These are phyloP conservation scores for Plebejus anna DNA, from an alignment of 2,888 invertebrate species.

Conservation along the genomic window DNA sequence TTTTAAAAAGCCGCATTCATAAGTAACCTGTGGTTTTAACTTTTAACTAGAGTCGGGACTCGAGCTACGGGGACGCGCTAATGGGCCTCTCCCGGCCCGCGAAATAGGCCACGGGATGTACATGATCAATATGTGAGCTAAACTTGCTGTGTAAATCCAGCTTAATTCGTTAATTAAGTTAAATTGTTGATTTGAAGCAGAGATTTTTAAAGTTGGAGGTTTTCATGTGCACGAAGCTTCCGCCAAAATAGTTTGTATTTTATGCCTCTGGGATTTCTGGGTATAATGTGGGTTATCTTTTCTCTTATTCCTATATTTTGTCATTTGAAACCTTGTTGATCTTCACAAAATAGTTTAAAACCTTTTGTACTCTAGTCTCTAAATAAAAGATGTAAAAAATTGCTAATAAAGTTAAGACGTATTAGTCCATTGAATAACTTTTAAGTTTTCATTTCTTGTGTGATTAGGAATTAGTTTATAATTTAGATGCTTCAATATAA, in stretches of 20 bases:
- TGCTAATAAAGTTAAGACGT: too few relatives aligned
- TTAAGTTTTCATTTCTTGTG: too few relatives aligned
- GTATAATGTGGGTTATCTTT: too few relatives aligned
- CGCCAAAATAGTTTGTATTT: neutral
- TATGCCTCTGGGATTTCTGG: neutral
- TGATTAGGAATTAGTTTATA: neutral
- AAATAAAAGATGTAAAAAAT: too few relatives aligned
- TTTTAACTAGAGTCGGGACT: neutral
- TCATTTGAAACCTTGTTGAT: too few relatives aligned
- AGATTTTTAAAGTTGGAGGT: neutral
- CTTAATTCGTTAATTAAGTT: neutral
- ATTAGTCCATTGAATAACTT: too few relatives aligned
- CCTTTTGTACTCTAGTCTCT: too few relatives aligned
- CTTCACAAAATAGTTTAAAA: too few relatives aligned
- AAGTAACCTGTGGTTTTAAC: neutral
- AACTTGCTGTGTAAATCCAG: neutral
- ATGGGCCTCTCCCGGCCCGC: neutral
- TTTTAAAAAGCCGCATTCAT: neutral
- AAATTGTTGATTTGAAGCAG: neutral
- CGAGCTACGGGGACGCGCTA: neutral
- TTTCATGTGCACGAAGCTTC: neutral
- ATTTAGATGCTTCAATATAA: too few relatives aligned
- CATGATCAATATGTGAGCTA: conserved; percentile 2
- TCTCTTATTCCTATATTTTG: too few relatives aligned
- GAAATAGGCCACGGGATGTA: conserved; percentile 9